A percentile compares a stretch with the other conserved stretches of the same genome.
Conservation (phyloP, 2,888 invertebrate species). For the Mechanitis mazaeus region DNA sequence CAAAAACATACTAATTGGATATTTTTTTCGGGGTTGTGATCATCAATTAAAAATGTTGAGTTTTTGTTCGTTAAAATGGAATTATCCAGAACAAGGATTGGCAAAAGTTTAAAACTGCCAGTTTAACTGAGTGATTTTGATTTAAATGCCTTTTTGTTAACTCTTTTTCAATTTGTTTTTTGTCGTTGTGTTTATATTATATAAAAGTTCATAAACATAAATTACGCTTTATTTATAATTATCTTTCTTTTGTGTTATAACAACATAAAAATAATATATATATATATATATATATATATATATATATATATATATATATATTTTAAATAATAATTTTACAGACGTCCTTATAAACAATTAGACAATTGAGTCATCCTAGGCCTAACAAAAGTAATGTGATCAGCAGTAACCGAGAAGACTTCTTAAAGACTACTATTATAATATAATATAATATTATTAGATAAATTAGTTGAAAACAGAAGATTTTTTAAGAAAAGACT, state of each 20-base stretch:
- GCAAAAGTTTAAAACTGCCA: slow-evolving; percentile 17
- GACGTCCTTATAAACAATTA: too few species aligned
- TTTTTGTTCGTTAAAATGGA: slow-evolving; percentile 25
- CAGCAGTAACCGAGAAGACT: too few species aligned
- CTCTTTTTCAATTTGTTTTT: neutral
- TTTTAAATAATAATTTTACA: too few species aligned
- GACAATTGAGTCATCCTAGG: too few species aligned
- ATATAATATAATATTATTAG: too few species aligned
- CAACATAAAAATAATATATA: neutral
- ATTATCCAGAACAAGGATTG: slow-evolving; percentile 14
- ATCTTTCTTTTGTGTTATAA: neutral
- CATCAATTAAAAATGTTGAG: slow-evolving; percentile 18
- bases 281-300: too few species aligned
- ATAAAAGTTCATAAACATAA: neutral
- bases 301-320: neutral
- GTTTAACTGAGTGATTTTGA: slow-evolving; percentile 15
- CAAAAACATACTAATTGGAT: slow-evolving; percentile 11
- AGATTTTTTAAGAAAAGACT: too few species aligned
- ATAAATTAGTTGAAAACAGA: too few species aligned
- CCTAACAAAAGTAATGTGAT: too few species aligned
- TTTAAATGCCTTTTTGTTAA: slow-evolving; percentile 11
- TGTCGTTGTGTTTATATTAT: neutral
- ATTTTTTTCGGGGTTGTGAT: slow-evolving; percentile 5
- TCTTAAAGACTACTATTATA: too few species aligned
- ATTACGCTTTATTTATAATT: neutral